Evolutionary conservation across 2,888 invertebrate species (phyloP), one percentile per base, ranked within the genome.

Genomic region (Hypena proboscidalis): DNA sequence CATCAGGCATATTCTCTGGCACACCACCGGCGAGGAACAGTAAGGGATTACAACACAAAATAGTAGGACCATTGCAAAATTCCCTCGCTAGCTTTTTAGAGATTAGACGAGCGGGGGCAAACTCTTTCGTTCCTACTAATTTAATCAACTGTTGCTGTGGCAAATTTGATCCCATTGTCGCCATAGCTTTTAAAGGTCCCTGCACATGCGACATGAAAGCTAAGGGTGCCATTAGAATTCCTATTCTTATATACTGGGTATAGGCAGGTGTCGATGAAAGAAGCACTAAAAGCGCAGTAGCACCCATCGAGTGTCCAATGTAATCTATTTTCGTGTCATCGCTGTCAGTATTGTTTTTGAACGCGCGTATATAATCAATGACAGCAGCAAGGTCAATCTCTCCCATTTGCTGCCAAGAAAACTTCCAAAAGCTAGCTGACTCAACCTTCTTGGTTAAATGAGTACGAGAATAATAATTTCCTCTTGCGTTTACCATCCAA

Each of bases 401-500:
- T 4, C 87, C 86, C 55, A 88, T 82, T 76, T 88, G 82, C 46
- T 85, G 77, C 67, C 74, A 87, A 2, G 80, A 75, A 42, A 87
- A 87, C 3, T 68, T 71, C 86, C 87, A 87, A 49, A 69, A 87
- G 3, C 66, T 56, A 1, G 47, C 31, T 1, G 72, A 69, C 17
- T 78, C 66, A 0, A 72, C 47, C 4, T 63, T 58, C 36, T 58
- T 57, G 6, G 60, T 44, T 1, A 61, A 37, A 49, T 86, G 85
- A 3, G 73, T 77, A 23, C 80, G 73, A 0, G 85, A 87, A 49
- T 85, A 87, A 45, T 74, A 74, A 46, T 84, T 87, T 0, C 88
- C 87, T 69, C 86, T 76, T 0, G 84, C 79, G 30, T 92, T 92
- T 5, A 83, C 80, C 91, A 83, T 91, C 95, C 88, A 96, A 1